Evolutionary conservation across 2,113 vertebrate species (phyloP).

Genomic region (Trachemys scripta): DNA sequence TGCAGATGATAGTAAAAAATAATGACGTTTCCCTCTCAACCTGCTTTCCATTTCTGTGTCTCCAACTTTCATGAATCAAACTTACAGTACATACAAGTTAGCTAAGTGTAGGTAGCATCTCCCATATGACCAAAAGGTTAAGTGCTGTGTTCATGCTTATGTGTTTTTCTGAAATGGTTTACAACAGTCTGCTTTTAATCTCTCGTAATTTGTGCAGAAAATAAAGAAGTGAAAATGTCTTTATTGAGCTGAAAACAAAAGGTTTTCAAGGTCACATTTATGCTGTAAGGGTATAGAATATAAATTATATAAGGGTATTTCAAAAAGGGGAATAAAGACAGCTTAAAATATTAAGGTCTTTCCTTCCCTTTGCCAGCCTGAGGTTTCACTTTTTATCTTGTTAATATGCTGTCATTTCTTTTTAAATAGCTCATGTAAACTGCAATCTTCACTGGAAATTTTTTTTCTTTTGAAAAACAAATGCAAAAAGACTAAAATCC

Average conservation of each 20-base stretch:
- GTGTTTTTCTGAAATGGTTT: neutral
- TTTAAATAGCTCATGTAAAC: slow-evolving; percentile 18
- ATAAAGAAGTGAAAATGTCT: neutral
- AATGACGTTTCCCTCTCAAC: neutral
- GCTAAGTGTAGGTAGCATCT: neutral
- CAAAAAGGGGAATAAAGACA: neutral
- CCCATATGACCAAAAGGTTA: neutral
- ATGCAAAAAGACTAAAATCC: neutral
- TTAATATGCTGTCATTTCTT: neutral
- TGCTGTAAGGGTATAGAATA: neutral
- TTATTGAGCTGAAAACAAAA: neutral
- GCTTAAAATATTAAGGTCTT: slow-evolving; percentile 8
- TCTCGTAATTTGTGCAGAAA: neutral
- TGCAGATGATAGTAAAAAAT: neutral
- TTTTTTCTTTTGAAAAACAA: neutral
- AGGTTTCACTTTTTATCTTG: neutral
- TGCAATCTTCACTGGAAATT: neutral
- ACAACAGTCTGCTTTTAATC: neutral
- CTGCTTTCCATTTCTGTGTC: neutral
- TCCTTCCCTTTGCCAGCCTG: neutral
- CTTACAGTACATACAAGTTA: neutral
- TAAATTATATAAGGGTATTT: neutral
- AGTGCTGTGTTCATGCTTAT: neutral
- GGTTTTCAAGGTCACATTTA: neutral
- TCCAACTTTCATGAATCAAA: neutral